phyloP scores from a whole-genome alignment of 2,113 vertebrate genomes.

The Camelus dromedarius region DNA sequence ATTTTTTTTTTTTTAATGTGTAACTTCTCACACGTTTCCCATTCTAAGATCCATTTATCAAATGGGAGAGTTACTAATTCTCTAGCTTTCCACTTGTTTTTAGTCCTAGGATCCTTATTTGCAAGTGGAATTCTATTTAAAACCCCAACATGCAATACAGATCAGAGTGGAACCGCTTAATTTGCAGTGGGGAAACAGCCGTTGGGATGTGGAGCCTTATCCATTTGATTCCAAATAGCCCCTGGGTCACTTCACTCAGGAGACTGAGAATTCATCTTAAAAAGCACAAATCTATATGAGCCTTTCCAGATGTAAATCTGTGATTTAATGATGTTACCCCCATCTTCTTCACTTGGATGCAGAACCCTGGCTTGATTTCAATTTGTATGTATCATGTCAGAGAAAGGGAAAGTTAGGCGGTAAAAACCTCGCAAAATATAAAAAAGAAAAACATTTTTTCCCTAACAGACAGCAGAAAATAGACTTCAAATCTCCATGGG shows the following conservation, averaged over 20 bases:
- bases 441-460: not conserved
- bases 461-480: constrained; percentile 16
- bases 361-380: constrained; percentile 26
- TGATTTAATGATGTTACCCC: not conserved
- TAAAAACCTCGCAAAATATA: not conserved
- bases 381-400: not conserved
- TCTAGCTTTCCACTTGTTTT: not conserved
- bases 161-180: not conserved
- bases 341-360: not conserved
- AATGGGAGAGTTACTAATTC: constrained; percentile 6
- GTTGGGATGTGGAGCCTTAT: too few species aligned
- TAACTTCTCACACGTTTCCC: constrained; percentile 12
- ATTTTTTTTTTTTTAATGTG: not conserved
- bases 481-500: not conserved
- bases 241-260: not conserved
- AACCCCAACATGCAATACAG: not conserved
- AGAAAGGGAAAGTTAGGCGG: not conserved
- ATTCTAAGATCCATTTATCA: not conserved
- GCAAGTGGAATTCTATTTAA: constrained; percentile 4
- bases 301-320: not conserved
- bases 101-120: constrained; percentile 30
- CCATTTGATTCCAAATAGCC: not conserved
- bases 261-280: not conserved
- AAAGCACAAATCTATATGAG: not conserved
- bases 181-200: not conserved